Conservation (phyloP, 2,797 vertebrate genomes). For the Malurus leucopterus region DNA sequence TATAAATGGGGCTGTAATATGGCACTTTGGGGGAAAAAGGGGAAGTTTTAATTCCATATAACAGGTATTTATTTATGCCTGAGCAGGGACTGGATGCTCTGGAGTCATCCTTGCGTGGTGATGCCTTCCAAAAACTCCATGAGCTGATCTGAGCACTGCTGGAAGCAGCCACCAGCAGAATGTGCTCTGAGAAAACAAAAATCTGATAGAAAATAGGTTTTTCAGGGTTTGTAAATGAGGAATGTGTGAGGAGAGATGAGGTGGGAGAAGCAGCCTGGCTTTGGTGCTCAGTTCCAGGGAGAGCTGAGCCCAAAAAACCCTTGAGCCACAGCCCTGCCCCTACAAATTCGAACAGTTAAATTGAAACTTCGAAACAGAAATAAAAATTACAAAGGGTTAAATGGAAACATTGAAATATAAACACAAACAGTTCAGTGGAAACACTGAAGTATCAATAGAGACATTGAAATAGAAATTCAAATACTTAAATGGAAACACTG, state of each 20-base stretch:
- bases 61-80: not conserved
- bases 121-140: not conserved
- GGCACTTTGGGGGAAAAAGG: not conserved
- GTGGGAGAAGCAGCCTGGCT: not conserved
- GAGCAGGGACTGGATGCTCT: not conserved
- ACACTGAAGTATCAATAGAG: too few species aligned
- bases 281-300: fast-evolving
- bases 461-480: too few species aligned
- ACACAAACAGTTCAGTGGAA: not conserved
- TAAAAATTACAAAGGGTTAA: not conserved
- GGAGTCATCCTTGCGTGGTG: not conserved
- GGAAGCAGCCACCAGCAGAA: not conserved
- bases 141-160: not conserved
- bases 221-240: fast-evolving
- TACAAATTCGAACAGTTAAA: not conserved
- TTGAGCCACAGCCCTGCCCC: not conserved
- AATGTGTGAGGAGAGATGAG: not conserved
- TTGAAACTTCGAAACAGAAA: fast-evolving
- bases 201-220: not conserved
- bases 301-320: not conserved
- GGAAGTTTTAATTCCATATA: not conserved
- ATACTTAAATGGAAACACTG: too few species aligned
- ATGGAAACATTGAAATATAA: not conserved
- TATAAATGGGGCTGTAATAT: not conserved
- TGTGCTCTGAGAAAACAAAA: not conserved